phyloP scores from a whole-genome alignment of 2,797 vertebrate species.

The Euphonia xanthogaster region DNA sequence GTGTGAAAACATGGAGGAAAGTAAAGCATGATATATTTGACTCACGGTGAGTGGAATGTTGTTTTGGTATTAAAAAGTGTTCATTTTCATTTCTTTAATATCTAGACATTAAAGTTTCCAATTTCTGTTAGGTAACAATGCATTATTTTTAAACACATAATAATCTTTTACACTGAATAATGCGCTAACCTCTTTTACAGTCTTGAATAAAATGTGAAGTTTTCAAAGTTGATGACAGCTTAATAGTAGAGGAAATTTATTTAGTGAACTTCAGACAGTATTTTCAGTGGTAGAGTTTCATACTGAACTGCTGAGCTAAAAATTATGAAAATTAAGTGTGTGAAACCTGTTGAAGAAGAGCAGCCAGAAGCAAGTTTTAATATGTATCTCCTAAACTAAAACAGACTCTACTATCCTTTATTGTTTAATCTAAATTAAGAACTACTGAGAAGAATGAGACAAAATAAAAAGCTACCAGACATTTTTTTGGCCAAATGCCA shows the following conservation, averaged over 20 bases:
- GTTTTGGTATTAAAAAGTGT: not conserved
- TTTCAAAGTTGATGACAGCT: constrained; percentile 36
- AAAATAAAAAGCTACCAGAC: not conserved
- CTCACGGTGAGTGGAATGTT: not conserved
- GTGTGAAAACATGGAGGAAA: not conserved
- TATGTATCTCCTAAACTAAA: not conserved
- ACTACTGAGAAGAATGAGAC: not conserved
- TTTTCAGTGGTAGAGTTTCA: not conserved
- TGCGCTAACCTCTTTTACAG: not conserved
- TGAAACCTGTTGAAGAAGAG: not conserved
- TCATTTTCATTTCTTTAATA: not conserved
- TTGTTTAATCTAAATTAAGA: not conserved
- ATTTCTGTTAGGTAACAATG: not conserved
- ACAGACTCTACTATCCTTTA: not conserved
- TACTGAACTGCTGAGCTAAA: not conserved
- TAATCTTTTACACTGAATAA: not conserved
- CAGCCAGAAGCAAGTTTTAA: not conserved
- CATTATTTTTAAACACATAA: not conserved
- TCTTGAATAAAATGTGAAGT: not conserved
- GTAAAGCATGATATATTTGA: constrained; percentile 6
- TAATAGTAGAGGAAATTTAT: constrained; percentile 1
- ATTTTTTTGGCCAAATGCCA: not conserved
- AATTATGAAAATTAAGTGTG: not conserved
- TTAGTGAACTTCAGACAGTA: not conserved
- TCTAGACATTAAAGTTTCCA: not conserved